Percentiles rank a stretch among this genome's conserved stretches.
These are phyloP conservation scores for Eupsittula cactorum DNA, from an alignment of 2,113 vertebrate species.

Conservation along the genomic window DNA sequence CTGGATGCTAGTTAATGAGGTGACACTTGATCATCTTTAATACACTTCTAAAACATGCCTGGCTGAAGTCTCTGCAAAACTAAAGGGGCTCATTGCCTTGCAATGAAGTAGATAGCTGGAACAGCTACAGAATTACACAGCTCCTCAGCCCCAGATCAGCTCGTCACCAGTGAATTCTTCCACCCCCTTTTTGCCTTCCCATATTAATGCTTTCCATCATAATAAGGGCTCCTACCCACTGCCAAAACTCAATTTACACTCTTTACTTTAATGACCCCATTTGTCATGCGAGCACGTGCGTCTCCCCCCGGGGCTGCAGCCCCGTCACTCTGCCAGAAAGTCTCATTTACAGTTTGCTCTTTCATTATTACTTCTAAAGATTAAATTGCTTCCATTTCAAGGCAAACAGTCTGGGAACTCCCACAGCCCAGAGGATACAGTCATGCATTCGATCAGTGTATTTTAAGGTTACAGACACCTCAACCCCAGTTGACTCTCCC, in stretches of 20 bases:
- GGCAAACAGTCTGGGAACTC: conserved; percentile 12
- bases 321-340: conserved; percentile 26
- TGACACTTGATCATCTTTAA: not conserved
- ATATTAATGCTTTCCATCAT: conserved; percentile 41
- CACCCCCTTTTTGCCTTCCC: not conserved
- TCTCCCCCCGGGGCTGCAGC: conserved; percentile 25
- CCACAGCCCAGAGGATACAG: not conserved
- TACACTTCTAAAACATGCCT: not conserved
- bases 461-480: not conserved
- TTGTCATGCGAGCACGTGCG: conserved; percentile 40
- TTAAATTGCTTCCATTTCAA: conserved; percentile 41
- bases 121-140: not conserved
- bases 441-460: not conserved
- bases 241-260: conserved; percentile 52
- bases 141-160: not conserved
- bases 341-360: conserved; percentile 58
- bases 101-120: not conserved
- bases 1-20: not conserved
- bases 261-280: conserved; percentile 61
- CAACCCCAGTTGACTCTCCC: not conserved
- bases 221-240: conserved; percentile 29
- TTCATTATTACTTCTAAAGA: conserved; percentile 51
- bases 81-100: not conserved
- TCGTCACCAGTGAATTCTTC: not conserved
- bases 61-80: not conserved